Evolutionary conservation across 2,797 vertebrate genomes (phyloP).

Genomic region (Lepidocolaptes lacrymiger): DNA sequence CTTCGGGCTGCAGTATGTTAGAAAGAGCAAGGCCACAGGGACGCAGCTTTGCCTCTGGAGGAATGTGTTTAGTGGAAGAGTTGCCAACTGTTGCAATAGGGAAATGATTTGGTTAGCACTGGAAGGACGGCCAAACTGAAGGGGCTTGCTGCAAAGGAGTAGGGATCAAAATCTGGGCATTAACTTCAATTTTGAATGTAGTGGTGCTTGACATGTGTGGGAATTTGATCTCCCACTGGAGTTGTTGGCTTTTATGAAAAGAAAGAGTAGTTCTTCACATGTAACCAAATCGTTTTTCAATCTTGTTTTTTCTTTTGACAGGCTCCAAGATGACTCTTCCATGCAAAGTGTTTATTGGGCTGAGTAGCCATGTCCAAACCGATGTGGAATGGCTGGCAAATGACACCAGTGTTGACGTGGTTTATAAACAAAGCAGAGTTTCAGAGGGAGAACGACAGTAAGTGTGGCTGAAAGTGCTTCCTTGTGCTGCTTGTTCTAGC

Average conservation of each 20-base stretch:
- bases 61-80: neutral
- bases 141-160: neutral
- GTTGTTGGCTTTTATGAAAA: neutral
- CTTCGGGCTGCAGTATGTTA: neutral
- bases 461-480: conserved; percentile 28
- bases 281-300: neutral
- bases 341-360: conserved; percentile 83
- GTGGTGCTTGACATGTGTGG: neutral
- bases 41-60: neutral
- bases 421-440: conserved; percentile 77
- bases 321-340: conserved; percentile 84
- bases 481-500: neutral
- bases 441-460: conserved; percentile 80
- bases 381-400: conserved; percentile 86
- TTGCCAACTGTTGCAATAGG: neutral
- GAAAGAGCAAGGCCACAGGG: neutral
- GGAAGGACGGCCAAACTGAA: neutral
- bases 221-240: neutral
- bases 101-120: neutral
- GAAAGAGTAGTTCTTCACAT: neutral
- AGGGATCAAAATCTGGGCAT: neutral
- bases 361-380: conserved; percentile 60
- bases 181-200: neutral
- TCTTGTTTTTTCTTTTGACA: conserved; percentile 34
- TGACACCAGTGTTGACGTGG: conserved; percentile 65